Conservation (phyloP, 2,113 vertebrate genomes). For the Camelus bactrianus region DNA sequence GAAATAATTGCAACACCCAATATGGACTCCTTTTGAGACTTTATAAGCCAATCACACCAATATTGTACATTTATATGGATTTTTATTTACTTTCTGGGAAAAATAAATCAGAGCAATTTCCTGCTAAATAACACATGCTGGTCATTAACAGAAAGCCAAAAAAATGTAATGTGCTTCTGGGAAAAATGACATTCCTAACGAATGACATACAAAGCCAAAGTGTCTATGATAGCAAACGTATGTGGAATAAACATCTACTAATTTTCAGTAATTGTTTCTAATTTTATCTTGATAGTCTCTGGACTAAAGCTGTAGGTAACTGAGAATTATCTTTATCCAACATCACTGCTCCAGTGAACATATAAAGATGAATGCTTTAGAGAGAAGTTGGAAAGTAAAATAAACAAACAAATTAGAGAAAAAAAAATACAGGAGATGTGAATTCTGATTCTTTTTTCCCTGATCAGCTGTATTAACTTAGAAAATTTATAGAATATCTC, state of each 20-base stretch:
- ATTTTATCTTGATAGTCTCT: neutral
- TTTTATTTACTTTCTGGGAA: neutral
- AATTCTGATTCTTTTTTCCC: neutral
- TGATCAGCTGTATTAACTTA: neutral
- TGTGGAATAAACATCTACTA: neutral
- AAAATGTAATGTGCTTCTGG: neutral
- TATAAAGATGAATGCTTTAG: neutral
- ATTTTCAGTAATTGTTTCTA: neutral
- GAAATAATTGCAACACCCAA: neutral
- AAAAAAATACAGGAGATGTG: neutral
- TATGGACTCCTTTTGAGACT: neutral
- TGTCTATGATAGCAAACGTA: neutral
- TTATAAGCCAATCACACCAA: neutral
- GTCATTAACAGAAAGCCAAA: constrained; percentile 33
- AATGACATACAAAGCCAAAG: neutral
- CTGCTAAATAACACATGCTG: neutral
- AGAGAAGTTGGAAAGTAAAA: neutral
- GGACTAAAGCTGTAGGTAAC: neutral
- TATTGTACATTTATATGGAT: neutral
- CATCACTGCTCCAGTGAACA: neutral
- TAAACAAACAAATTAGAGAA: neutral
- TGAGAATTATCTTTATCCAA: neutral
- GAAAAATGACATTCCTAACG: neutral
- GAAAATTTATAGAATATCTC: neutral
- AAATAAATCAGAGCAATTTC: constrained; percentile 25